Base-by-base conservation (phyloP, 2,797 vertebrate genomes). In the Staurois parvus region DNA sequence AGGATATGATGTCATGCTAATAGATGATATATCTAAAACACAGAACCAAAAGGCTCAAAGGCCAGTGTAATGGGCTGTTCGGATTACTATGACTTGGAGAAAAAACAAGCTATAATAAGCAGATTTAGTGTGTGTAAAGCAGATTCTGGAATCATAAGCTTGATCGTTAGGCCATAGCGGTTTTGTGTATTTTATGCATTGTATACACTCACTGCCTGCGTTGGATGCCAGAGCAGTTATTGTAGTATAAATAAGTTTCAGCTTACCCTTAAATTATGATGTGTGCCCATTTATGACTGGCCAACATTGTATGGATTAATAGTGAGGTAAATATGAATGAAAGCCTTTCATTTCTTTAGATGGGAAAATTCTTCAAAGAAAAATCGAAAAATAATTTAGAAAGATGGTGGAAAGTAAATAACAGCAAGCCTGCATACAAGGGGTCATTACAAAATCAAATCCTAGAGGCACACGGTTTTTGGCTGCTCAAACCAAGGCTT, bases 1-100 rank as follows among this genome's bases (percentile, higher is more conserved):
- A 72, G 79, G 67, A 72, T 56, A 59, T 81, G 67, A 81, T 72
- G 79, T 81, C 32, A 81, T 70, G 67, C 29, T 70, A 29, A 81
- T 37, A 29, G 34, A 45, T 68, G 21, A 45, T 56, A 26, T 13
- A 34, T 72, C 32, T 34, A n/a, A 59, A 29, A 29, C 45, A 66
- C 21, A 30, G 59, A 78, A 59, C 52, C 52, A 59, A 59, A 59
- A 24, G 9, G 21, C 19, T 59, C 37, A 72, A 79, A 21, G 17
- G 52, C 24, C 64, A 21, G 7, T 34, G 29, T 84, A 84, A 78
- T 79, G 30, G 68, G 12, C 26, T 72, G 68, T 26, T 84, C 69
- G 29, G 67, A 79, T 77, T 62, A 70, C 74, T 66, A 37, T 12
- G 68, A 72, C 34, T 52, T 72, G 76, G 56, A 79, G 26, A 6